Conservation (phyloP, 2,113 vertebrate genomes). For the Paralichthys olivaceus region DNA sequence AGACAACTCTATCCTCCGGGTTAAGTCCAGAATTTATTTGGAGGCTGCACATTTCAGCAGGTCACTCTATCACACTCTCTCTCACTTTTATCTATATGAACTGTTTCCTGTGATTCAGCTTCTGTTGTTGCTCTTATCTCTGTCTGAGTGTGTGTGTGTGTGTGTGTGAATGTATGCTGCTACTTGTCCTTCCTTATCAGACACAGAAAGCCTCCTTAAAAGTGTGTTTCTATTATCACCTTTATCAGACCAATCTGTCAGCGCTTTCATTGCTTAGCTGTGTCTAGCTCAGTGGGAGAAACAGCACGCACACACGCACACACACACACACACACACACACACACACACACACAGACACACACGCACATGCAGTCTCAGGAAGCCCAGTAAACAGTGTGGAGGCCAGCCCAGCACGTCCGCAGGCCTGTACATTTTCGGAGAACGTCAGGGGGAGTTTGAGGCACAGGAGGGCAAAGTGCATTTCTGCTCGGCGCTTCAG, state of each 20-base stretch:
- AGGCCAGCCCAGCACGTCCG: slow-evolving; percentile 50
- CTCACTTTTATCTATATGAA: slow-evolving; percentile 57
- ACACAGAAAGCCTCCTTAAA: slow-evolving; percentile 40
- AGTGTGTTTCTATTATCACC: slow-evolving; percentile 57
- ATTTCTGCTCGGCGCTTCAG: slow-evolving; percentile 58
- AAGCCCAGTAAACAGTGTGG: slow-evolving; percentile 49
- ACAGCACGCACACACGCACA: neutral
- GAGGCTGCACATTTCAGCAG: slow-evolving; percentile 4
- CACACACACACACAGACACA: slow-evolving; percentile 9
- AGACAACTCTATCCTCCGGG: slow-evolving; percentile 1
- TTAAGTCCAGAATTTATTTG: slow-evolving; percentile 10
- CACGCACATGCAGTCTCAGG: slow-evolving; percentile 5
- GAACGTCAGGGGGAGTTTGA: slow-evolving; percentile 44
- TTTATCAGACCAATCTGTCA: slow-evolving; percentile 75
- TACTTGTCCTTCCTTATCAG: slow-evolving; percentile 62
- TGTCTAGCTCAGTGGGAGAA: slow-evolving; percentile 40
- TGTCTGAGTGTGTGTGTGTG: neutral
- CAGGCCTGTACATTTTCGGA: slow-evolving; percentile 63
- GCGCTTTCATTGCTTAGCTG: slow-evolving; percentile 59
- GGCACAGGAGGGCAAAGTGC: slow-evolving; percentile 43
- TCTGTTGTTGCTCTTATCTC: slow-evolving; percentile 70
- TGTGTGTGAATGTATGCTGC: slow-evolving; percentile 22
- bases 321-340: slow-evolving; percentile 21
- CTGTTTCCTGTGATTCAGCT: slow-evolving; percentile 64
- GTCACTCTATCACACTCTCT: neutral